Conservation (phyloP, 2,888 invertebrate genomes). For the Agrochola litura region DNA sequence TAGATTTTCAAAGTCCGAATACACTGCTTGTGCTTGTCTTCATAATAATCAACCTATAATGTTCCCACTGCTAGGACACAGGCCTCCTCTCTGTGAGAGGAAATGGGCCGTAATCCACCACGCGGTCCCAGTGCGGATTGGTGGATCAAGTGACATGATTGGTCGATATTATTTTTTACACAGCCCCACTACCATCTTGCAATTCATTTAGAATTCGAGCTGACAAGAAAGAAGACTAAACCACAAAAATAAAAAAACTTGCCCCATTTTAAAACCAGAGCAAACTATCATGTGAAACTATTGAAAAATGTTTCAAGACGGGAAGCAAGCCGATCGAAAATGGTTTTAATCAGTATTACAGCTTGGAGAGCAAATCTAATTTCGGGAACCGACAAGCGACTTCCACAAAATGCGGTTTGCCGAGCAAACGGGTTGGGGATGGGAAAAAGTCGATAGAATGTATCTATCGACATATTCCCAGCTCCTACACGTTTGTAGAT, state of each 20-base stretch:
- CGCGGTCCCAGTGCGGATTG: no score
- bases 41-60: slow-evolving; percentile 75
- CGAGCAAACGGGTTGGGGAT: slow-evolving; percentile 74
- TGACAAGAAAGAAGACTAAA: background rate
- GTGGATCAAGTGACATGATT: background rate
- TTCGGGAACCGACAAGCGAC: slow-evolving; percentile 79
- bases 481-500: slow-evolving; percentile 38
- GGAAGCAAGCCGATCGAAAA: slow-evolving; percentile 66
- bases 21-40: slow-evolving; percentile 90
- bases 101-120: no score
- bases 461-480: slow-evolving; percentile 64
- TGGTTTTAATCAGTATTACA: slow-evolving; percentile 84
- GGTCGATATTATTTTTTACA: background rate
- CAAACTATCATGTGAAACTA: slow-evolving; percentile 31
- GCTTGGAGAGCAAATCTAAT: slow-evolving; percentile 85
- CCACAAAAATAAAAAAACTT: background rate
- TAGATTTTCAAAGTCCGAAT: slow-evolving; percentile 93
- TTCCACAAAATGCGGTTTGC: slow-evolving; percentile 83
- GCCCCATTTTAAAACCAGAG: slow-evolving; percentile 31
- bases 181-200: background rate
- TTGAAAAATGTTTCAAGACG: slow-evolving; percentile 59
- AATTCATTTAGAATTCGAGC: background rate
- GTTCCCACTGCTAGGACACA: no score
- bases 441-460: slow-evolving; percentile 42
- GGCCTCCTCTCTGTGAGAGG: no score